phyloP scores from a whole-genome alignment of 2,113 vertebrate genomes.

The Hippocampus comes region DNA sequence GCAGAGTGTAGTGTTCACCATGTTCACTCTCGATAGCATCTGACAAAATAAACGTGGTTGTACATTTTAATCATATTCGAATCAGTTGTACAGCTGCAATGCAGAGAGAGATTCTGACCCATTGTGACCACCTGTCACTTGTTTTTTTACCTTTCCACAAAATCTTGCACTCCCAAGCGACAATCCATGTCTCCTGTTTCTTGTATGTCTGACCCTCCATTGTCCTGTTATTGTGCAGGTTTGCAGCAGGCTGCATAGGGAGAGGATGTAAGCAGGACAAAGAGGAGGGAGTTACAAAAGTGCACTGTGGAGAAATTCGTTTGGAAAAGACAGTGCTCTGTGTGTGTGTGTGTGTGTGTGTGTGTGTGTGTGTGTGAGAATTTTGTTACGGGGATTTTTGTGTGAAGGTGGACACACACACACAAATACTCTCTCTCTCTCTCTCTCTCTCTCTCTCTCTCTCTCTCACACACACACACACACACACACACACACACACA shows the following conservation, averaged over 20 bases:
- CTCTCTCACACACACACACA: neutral
- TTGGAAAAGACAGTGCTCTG: slow-evolving; percentile 5
- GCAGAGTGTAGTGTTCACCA: neutral
- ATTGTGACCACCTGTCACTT: slow-evolving; percentile 20
- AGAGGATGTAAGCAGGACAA: neutral
- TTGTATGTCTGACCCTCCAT: slow-evolving; percentile 10
- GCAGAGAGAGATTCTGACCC: slow-evolving; percentile 5
- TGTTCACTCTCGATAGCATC: neutral
- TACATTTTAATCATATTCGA: neutral
- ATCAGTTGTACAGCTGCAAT: neutral
- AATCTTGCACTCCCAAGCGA: slow-evolving; percentile 11
- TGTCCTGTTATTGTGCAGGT: slow-evolving; percentile 12
- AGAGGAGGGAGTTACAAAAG: slow-evolving; percentile 20
- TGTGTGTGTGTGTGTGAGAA: neutral
- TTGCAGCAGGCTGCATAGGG: neutral
- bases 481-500: neutral
- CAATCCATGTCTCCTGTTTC: neutral
- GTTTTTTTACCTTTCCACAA: slow-evolving; percentile 1
- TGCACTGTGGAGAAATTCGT: slow-evolving; percentile 16
- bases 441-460: too few species aligned
- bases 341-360: neutral
- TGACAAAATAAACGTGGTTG: neutral
- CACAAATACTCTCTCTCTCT: too few species aligned
- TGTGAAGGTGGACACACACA: neutral
- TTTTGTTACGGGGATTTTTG: neutral